Evolutionary conservation across 2,797 vertebrate genomes (phyloP).

Genomic region (Gila robusta): DNA sequence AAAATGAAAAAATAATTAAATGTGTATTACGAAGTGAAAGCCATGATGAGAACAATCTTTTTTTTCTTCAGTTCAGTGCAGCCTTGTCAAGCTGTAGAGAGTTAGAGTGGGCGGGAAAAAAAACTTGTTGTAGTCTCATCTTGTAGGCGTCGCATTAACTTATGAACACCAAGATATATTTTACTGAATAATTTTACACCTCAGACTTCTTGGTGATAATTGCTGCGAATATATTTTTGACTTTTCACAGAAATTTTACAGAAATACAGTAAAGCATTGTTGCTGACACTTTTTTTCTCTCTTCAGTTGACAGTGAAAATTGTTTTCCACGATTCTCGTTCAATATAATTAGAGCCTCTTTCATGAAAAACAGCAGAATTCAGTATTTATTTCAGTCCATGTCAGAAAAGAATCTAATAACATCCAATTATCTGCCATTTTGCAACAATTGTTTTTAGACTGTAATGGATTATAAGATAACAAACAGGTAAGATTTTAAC

Average conservation of each 20-base stretch:
- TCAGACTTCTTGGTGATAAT: conserved; percentile 25
- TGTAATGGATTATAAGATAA: no score
- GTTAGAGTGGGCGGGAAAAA: conserved; percentile 4
- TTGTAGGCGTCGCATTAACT: conserved; percentile 45
- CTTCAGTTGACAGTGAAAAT: neutral
- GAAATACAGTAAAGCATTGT: neutral
- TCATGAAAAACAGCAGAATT: neutral
- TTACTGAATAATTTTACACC: conserved; percentile 5
- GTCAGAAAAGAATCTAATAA: no score
- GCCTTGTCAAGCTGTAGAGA: conserved; percentile 12
- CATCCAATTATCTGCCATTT: no score
- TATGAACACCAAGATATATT: neutral
- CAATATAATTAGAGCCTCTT: neutral
- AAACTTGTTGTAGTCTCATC: conserved; percentile 28
- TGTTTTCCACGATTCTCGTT: neutral
- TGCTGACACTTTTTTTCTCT: neutral
- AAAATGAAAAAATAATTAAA: neutral
- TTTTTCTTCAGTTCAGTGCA: conserved; percentile 11
- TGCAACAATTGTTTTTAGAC: no score
- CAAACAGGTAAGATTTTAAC: no score
- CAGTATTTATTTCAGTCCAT: no score
- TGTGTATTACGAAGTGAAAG: neutral
- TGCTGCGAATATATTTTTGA: conserved; percentile 5
- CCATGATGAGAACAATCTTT: neutral
- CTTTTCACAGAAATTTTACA: neutral